Conservation (phyloP, 2,797 vertebrate species). For the Alauda arvensis region DNA sequence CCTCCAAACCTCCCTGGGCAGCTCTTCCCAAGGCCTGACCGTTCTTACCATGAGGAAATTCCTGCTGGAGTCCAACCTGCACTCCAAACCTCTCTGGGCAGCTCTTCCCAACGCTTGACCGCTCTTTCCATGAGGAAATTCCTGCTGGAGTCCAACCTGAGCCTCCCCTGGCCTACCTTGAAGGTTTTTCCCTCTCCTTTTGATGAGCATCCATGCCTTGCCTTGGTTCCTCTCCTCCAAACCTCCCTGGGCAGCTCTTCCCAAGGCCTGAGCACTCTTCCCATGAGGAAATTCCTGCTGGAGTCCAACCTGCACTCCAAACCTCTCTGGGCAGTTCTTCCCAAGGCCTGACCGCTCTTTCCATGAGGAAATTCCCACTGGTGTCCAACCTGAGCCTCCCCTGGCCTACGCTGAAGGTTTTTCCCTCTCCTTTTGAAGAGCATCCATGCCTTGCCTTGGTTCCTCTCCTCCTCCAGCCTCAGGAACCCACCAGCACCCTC, state of each 20-base stretch:
- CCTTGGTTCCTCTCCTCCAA: neutral
- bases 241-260: too few relatives aligned
- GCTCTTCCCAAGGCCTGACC: too few relatives aligned
- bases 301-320: too few relatives aligned
- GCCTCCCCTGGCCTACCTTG: rapidly evolving
- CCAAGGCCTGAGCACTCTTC: too few relatives aligned
- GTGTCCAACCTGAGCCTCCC: rapidly evolving
- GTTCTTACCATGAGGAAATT: too few relatives aligned
- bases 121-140: rapidly evolving
- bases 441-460: neutral
- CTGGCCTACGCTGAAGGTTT: rapidly evolving
- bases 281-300: too few relatives aligned
- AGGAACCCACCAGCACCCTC: neutral
- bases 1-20: too few relatives aligned
- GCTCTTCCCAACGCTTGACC: rapidly evolving
- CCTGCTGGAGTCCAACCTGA: rapidly evolving
- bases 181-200: neutral
- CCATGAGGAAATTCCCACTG: rapidly evolving
- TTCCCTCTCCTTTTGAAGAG: neutral
- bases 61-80: too few relatives aligned
- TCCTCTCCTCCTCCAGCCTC: neutral
- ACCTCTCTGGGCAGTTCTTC: neutral
- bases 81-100: neutral
- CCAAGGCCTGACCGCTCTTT: neutral
- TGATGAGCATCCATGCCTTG: neutral